Base-by-base conservation (phyloP, 1,140 invertebrate species). In the Temnothorax longispinosus region DNA sequence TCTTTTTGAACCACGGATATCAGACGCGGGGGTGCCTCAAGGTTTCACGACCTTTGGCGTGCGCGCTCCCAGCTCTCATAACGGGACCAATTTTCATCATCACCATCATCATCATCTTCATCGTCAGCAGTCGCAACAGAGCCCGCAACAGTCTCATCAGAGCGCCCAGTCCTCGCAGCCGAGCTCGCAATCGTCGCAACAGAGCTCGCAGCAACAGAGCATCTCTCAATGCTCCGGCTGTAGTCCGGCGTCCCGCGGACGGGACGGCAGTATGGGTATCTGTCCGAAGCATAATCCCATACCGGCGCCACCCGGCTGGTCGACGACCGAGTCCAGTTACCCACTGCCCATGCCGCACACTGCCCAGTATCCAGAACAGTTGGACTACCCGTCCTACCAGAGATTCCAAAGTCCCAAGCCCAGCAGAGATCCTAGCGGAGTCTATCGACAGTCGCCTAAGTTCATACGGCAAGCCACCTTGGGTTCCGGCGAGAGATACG, bases 1-100 rank as follows among this genome's bases (percentile, higher is more conserved):
- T 91, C 94, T 98, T 3, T 97, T 97, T 91, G 96, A 97, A n/a
- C 78, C 93, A 0, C 87, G 90, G 21, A 87, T 92, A 8, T n/a
- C 89, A 0, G 93, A 94, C 11, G 47, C 87, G 2, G 67, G 62
- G 21, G 54, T 88, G 21, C 77, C 87, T 0, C 32, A 85, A 4
- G 87, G 87, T 15, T 94, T 95, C 65, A 95, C 94, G 0, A 95
- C 94, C 1, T 95, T 94, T 58, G 94, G 94, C 2, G 92, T 94
- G 11, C 88, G 89, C 52, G 91, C 86, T 15, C 90, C 82, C 35
- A 85, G 80, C 52, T 93, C 86, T 58, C 93, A 89, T 76, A 95
- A 92, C 80, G 92, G 87, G 74, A 92, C 89, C 76, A 92, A 89
- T 85, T 86, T 85, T 72, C 89, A 85, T 21, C 91, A 90, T 32